These are phyloP conservation scores for Calephelis perditalis DNA, from an alignment of 2,888 invertebrate genomes.

Conservation along the genomic window DNA sequence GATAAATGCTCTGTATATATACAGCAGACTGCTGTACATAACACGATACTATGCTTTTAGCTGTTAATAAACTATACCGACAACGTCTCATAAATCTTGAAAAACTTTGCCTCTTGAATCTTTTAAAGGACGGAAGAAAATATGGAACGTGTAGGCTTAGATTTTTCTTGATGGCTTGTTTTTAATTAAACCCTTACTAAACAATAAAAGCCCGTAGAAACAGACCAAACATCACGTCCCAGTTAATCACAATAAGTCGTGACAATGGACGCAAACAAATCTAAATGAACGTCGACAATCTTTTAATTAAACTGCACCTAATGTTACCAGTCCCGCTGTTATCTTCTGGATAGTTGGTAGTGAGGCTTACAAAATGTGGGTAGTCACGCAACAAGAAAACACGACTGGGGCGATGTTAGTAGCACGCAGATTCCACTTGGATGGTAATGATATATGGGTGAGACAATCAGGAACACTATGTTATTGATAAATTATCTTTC, in stretches of 20 bases:
- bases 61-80: too few species aligned
- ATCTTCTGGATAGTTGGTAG: slow-evolving; percentile 47
- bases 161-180: slow-evolving; percentile 3
- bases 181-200: slow-evolving; percentile 17
- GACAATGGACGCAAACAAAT: slow-evolving; percentile 42
- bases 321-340: slow-evolving; percentile 42
- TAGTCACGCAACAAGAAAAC: slow-evolving; percentile 58
- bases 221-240: slow-evolving; percentile 11
- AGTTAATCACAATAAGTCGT: slow-evolving; percentile 41
- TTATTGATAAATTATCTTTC: slow-evolving; percentile 22
- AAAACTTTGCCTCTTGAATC: not conserved
- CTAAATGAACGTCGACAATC: slow-evolving; percentile 45
- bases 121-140: not conserved
- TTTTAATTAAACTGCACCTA: slow-evolving; percentile 51
- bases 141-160: slow-evolving; percentile 1
- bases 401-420: slow-evolving; percentile 31
- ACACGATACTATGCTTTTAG: too few species aligned
- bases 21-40: too few species aligned
- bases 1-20: too few species aligned
- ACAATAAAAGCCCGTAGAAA: slow-evolving; percentile 9
- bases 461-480: slow-evolving; percentile 22
- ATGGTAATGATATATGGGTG: slow-evolving; percentile 35
- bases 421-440: slow-evolving; percentile 32
- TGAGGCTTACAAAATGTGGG: slow-evolving; percentile 56
- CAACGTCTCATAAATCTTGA: too few species aligned